Base-by-base conservation (phyloP, 2,888 invertebrate genomes). In the Hoplodrina ambigua region DNA sequence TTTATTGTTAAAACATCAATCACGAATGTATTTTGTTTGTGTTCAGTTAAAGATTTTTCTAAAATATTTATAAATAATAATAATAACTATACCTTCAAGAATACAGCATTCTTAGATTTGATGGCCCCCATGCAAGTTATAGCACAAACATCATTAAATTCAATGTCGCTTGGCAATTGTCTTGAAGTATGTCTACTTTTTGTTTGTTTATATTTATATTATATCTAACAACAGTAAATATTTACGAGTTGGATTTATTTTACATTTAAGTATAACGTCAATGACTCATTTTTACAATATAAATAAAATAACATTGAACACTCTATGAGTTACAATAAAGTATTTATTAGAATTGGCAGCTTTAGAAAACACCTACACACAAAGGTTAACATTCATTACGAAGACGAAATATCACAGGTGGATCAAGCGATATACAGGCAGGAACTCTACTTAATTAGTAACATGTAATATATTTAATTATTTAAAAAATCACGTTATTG, bases 361-460 rank as follows among this genome's bases (percentile, higher is more conserved):
- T 88, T 89, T 77, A 86, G 86, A 89, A 90, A 85, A 88, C 84
- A 88, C 75, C 83, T 82, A 82, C 72, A 79, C 90, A 88, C 89
- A 86, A 87, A 91, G 84, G 81, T 90, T 80, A 91, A 93, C 88
- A 89, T 87, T 90, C 82, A 88, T 83, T 87, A 90, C 80, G 86
- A 91, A 90, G 90, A 89, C 87, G 88, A 91, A 91, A 88, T 96
- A 96, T 95, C 95, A 95, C 95, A 96, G 94, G 94, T 92, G 89
- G 90, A 91, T 91, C 84, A 94, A 95, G 94, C 94, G 90, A 93
- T 92, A 86, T 90, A 94, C 93, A 94, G 93, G 93, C 95, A 95
- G 94, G 95, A 95, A 93, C 93, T 93, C 93, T 94, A 94, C 89
- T 86, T 73, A 87, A 86, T 81, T 88, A 86, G 86, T 88, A 90